Evolutionary conservation across 1,140 invertebrate genomes (phyloP), one percentile per base, ranked within the genome.

Genomic region (Danaus plexippus): DNA sequence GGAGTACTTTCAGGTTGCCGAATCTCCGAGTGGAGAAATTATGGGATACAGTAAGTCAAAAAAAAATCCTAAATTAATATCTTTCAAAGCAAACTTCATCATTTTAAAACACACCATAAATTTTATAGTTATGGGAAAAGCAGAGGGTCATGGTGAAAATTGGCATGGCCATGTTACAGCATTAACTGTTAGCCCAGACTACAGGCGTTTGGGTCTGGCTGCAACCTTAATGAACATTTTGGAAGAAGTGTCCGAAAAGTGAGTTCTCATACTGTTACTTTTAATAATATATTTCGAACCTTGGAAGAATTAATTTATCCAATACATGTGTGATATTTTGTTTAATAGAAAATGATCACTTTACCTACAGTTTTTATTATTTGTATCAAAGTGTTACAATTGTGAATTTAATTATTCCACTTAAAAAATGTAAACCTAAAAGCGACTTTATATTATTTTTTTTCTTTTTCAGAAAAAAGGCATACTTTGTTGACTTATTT

Each of bases 141-240:
- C 97, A 9, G 98, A 99, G 90, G 98, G 98, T 0, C 91, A 92
- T 71, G 92, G 93, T 58, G 95, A 98, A 73, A 95, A 97, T 77
- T 99, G 97, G 97, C 98, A 99, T 90, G 98, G 98, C 1, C 98
- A 99, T 88, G 98, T 99, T 2, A 99, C 98, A 12, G 97, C 97
- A 11, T 88, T 99, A 8, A 98, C 97, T 32, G 97, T 99, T n/a
- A 96, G 96, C 42, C 96, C 96, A 11, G 94, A 96, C 71, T 99
- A 95, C 75, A 89, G 98, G 74, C 89, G 97, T 68, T 81, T 98
- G 9, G 97, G 97, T 6, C 86, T 99, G 48, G 98, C 98, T 43
- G 96, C 92, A 1, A 94, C 94, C 57, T 88, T 99, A n/a, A 99
- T 99, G 96, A 94, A 93, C 67, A 95, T 93, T 66, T 87, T 99